These are phyloP conservation scores for Chymomyza procnemis DNA, from an alignment of 2,888 invertebrate species.

Conservation along the genomic window DNA sequence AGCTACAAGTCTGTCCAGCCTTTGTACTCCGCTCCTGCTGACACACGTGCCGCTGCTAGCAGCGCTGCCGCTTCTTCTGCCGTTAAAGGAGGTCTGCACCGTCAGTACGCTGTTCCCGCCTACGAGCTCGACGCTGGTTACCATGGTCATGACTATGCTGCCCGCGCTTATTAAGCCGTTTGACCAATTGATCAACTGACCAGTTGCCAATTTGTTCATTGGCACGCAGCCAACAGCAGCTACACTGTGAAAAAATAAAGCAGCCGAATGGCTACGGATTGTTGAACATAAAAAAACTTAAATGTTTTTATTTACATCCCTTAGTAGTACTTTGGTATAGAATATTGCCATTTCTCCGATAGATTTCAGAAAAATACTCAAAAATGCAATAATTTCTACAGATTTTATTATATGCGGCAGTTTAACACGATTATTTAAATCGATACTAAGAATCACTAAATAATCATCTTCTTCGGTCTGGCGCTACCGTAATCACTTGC, in stretches of 20 bases:
- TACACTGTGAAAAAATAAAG: conserved; percentile 37
- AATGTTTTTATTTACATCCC: not conserved
- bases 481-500: too few relatives aligned
- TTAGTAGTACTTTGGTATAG: too few relatives aligned
- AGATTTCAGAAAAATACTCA: too few relatives aligned
- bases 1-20: conserved; percentile 9
- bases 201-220: conserved; percentile 23
- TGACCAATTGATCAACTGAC: conserved; percentile 26
- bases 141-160: conserved; percentile 23
- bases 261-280: conserved; percentile 41
- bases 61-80: conserved; percentile 46
- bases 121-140: conserved; percentile 37
- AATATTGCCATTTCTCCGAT: too few relatives aligned
- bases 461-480: too few relatives aligned
- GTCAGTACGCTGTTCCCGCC: conserved; percentile 31
- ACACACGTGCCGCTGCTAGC: conserved; percentile 45
- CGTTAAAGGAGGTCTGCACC: conserved; percentile 44
- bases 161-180: conserved; percentile 22
- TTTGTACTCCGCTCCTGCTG: conserved; percentile 25
- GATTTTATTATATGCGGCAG: too few relatives aligned
- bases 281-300: conserved; percentile 50
- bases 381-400: too few relatives aligned
- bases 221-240: conserved; percentile 21
- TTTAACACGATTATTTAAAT: too few relatives aligned
- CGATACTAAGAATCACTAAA: too few relatives aligned